Conservation (phyloP, 2,797 vertebrate genomes). For the Chaenodraco wilsoni region DNA sequence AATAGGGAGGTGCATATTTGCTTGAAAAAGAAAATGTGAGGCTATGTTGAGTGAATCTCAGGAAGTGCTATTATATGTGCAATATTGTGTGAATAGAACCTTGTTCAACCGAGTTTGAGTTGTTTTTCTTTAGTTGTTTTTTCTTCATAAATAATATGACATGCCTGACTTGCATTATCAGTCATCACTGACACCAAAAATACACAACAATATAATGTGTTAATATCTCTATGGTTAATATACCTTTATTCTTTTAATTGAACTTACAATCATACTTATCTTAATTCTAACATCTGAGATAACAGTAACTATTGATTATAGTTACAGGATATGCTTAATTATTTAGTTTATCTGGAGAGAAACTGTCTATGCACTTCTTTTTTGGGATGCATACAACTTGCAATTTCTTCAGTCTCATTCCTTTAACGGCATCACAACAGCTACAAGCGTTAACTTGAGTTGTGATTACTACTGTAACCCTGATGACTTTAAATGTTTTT, state of each 20-base stretch:
- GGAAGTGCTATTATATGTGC: constrained; percentile 60
- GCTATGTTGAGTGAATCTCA: constrained; percentile 57
- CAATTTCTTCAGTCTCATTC: constrained; percentile 80
- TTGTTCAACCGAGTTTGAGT: constrained; percentile 26
- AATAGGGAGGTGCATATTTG: constrained; percentile 24
- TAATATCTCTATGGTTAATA: background rate
- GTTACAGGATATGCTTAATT: constrained; percentile 17
- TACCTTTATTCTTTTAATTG: constrained; percentile 1
- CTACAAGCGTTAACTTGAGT: constrained; percentile 44
- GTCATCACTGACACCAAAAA: constrained; percentile 19
- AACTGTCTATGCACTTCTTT: constrained; percentile 57
- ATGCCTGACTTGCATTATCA: constrained; percentile 15
- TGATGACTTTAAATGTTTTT: constrained; percentile 46
- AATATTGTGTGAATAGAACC: constrained; percentile 50
- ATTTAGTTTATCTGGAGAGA: constrained; percentile 50
- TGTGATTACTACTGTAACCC: constrained; percentile 44
- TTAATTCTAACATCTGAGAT: constrained; percentile 9
- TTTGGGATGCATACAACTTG: constrained; percentile 51
- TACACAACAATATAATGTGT: background rate
- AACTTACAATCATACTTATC: background rate
- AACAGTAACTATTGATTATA: constrained; percentile 12
- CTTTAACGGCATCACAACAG: constrained; percentile 59
- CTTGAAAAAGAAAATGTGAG: constrained; percentile 45
- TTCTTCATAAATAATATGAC: constrained; percentile 25
- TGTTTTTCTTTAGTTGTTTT: constrained; percentile 29